Conservation (phyloP, 2,888 invertebrate genomes). For the Pecten maximus region DNA sequence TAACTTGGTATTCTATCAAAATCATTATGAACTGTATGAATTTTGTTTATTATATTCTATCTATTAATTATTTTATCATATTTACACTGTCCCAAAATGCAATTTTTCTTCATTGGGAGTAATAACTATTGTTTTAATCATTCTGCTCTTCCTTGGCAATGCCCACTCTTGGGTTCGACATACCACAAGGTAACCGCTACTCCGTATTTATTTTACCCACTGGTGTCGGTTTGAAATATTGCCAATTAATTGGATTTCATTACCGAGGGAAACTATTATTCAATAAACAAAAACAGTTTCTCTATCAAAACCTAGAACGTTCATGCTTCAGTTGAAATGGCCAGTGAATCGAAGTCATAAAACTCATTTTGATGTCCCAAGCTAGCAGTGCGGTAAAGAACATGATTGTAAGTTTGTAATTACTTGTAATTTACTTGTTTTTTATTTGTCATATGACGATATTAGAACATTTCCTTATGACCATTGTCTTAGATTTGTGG, state of each 20-base stretch:
- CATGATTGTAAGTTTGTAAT: slow-evolving; percentile 25
- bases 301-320: slow-evolving; percentile 11
- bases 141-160: neutral
- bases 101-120: neutral
- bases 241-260: slow-evolving; percentile 26
- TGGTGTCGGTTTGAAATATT: slow-evolving; percentile 22
- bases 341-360: neutral
- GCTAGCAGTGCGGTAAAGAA: neutral
- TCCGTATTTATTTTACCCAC: neutral
- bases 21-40: no score
- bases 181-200: slow-evolving; percentile 11
- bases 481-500: slow-evolving; percentile 26
- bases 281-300: slow-evolving; percentile 30
- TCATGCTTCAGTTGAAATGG: slow-evolving; percentile 12
- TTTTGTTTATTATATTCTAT: neutral
- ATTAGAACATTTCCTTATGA: slow-evolving; percentile 32
- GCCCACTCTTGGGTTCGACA: neutral
- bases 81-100: no score
- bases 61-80: neutral
- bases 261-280: slow-evolving; percentile 29
- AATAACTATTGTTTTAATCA: neutral
- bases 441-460: neutral
- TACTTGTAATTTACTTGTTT: neutral
- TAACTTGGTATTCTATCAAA: no score
- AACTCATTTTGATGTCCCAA: slow-evolving; percentile 8